Percentiles rank a stretch among this genome's conserved stretches.
Conservation (phyloP, 2,113 vertebrate genomes). For the Phyllostomus discolor region DNA sequence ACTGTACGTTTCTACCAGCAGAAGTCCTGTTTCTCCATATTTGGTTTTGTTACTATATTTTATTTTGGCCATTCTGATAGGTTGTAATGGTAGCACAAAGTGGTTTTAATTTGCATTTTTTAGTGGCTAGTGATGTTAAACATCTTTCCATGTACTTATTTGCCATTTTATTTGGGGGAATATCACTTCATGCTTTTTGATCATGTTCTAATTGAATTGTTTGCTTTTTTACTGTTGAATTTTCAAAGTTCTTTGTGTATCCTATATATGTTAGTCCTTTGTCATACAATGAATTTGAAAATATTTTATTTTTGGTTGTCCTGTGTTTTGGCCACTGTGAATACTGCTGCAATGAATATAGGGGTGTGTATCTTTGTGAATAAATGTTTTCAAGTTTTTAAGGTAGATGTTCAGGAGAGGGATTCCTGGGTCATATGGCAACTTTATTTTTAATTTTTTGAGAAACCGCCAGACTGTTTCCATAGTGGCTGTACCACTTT, state of each 20-base stretch:
- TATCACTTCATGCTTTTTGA: background rate
- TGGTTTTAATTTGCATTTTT: background rate
- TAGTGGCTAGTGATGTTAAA: background rate
- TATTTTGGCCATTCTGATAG: background rate
- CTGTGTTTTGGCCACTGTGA: too few species aligned
- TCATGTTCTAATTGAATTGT: background rate
- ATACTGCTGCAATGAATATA: too few species aligned
- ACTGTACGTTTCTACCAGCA: background rate
- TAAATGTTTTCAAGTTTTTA: too few species aligned
- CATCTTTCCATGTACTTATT: background rate
- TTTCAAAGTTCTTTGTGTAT: background rate
- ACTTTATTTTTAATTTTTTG: too few species aligned
- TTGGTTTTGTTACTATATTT: background rate
- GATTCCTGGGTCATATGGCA: too few species aligned
- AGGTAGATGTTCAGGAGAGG: too few species aligned
- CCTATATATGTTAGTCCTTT: background rate
- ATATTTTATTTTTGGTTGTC: background rate
- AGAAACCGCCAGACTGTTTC: too few species aligned
- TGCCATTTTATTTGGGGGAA: background rate
- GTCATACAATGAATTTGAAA: background rate
- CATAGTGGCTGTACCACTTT: too few species aligned
- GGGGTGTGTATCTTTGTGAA: too few species aligned
- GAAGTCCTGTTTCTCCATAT: background rate
- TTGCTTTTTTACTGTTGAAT: background rate
- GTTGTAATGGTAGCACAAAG: background rate